phyloP scores from a whole-genome alignment of 2,888 invertebrate genomes.

The Spodoptera picta region DNA sequence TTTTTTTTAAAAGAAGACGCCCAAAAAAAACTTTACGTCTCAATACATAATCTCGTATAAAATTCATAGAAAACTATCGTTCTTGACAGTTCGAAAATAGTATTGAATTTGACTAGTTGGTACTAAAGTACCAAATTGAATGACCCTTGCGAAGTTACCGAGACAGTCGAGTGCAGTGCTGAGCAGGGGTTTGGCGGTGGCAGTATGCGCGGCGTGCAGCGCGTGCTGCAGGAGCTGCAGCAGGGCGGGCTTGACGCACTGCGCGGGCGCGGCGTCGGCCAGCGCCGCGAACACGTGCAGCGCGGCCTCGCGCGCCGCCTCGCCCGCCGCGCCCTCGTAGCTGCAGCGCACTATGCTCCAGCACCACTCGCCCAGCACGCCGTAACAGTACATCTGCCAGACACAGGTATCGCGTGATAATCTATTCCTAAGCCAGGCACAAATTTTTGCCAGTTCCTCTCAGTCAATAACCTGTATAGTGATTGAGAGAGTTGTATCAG shows the following conservation, averaged over 20 bases:
- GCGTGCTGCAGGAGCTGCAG: conserved; percentile 49
- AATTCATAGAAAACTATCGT: too few species aligned
- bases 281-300: conserved; percentile 87
- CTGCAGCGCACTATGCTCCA: conserved; percentile 90
- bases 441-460: too few species aligned
- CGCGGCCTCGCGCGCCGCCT: conserved; percentile 87
- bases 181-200: conserved; percentile 87
- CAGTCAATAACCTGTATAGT: too few species aligned
- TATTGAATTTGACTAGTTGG: too few species aligned
- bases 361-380: conserved; percentile 93
- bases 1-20: too few species aligned
- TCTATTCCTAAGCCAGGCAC: too few species aligned
- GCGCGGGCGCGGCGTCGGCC: conserved; percentile 83
- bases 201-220: conserved; percentile 62
- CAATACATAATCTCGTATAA: too few species aligned
- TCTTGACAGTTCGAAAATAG: too few species aligned
- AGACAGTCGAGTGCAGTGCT: conserved; percentile 93
- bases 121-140: too few species aligned
- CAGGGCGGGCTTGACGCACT: conserved; percentile 49
- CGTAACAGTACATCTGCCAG: conserved; percentile 94
- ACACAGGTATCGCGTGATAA: not conserved
- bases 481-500: too few species aligned
- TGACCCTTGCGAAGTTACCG: conserved; percentile 78
- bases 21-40: too few species aligned
- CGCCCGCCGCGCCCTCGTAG: conserved; percentile 85